phyloP scores from a whole-genome alignment of 2,888 invertebrate species.

The Cephus pygmeus region DNA sequence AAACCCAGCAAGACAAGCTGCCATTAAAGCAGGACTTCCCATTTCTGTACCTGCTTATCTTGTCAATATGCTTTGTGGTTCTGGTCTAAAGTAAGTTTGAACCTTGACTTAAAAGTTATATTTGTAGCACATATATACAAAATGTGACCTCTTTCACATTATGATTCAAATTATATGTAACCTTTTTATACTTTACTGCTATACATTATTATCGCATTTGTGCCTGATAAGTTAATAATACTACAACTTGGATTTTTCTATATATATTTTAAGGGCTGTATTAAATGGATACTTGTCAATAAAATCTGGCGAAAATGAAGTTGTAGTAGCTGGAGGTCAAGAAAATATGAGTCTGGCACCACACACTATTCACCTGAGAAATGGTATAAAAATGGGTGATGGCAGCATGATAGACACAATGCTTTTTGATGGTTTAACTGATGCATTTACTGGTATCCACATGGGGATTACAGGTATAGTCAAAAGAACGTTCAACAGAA shows the following conservation, averaged over 20 bases:
- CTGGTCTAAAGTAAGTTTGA: slow-evolving; percentile 77
- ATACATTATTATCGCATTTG: neutral
- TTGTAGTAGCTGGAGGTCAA: slow-evolving; percentile 84
- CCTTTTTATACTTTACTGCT: neutral
- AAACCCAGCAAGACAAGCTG: slow-evolving; percentile 84
- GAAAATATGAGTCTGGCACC: slow-evolving; percentile 85
- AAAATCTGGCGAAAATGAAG: slow-evolving; percentile 72
- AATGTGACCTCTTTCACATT: neutral
- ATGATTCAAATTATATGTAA: neutral
- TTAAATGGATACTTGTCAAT: slow-evolving; percentile 77
- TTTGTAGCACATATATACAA: neutral
- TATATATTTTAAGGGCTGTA: slow-evolving; percentile 69
- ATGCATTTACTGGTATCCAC: slow-evolving; percentile 78
- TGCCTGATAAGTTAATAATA: neutral
- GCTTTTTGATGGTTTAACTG: slow-evolving; percentile 78
- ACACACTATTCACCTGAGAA: slow-evolving; percentile 74
- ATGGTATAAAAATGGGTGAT: slow-evolving; percentile 76
- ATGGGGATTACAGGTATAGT: slow-evolving; percentile 82
- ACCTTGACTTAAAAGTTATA: neutral
- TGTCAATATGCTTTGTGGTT: slow-evolving; percentile 86
- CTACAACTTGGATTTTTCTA: neutral
- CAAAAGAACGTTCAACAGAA: neutral
- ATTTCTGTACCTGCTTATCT: slow-evolving; percentile 75
- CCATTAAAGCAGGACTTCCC: slow-evolving; percentile 79
- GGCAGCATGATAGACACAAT: slow-evolving; percentile 74